Base-by-base conservation (phyloP, 2,888 invertebrate genomes). In the Brachyopa scutellaris region DNA sequence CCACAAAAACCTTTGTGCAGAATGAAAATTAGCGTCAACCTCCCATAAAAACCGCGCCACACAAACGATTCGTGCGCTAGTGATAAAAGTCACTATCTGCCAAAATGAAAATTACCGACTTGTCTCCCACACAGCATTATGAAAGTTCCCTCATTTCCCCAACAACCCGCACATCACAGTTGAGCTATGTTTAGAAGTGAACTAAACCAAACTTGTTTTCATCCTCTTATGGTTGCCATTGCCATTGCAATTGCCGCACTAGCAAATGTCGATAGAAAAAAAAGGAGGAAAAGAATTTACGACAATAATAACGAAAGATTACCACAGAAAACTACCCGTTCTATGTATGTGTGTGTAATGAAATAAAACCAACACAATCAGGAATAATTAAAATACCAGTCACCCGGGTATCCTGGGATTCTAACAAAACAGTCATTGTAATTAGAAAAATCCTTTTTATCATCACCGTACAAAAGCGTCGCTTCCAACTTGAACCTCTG, bases 391-490 rank as follows among this genome's bases (percentile, higher is more conserved):
- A 80, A 80, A 76, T 74, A 62, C 45, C 74, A 74, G 38, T 74
- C 79, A 47, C 66, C 67, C 66, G 11, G 17, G 31, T 2, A n/a
- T 26, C 38, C 42, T n/a, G 5, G n/a, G n/a, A 53, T 23, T 59
- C 61, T 38, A 67, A 67, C 74, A 67, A 69, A 76, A 80, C 80
- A 61, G 76, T 80, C 74, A 74, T 57, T 74, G 67, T 69, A 80
- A 76, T 76, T 79, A 67, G 67, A 69, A 76, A 76, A 80, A 80
- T 80, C 80, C 67, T 69, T 80, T 80, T 80, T 80, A 80, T 76
- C 80, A 80, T 76, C 69, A 69, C 62, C 69, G 62, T 42, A 76
- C 61, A 67, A 76, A 57, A 57, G 51, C 55, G 57, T 55, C 36
- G 23, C 31, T 31, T 40, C 9, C 17, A 21, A 40, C 61, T 61